Evolutionary conservation across 2,888 invertebrate species (phyloP).

Genomic region (Opisthograptis luteolata): DNA sequence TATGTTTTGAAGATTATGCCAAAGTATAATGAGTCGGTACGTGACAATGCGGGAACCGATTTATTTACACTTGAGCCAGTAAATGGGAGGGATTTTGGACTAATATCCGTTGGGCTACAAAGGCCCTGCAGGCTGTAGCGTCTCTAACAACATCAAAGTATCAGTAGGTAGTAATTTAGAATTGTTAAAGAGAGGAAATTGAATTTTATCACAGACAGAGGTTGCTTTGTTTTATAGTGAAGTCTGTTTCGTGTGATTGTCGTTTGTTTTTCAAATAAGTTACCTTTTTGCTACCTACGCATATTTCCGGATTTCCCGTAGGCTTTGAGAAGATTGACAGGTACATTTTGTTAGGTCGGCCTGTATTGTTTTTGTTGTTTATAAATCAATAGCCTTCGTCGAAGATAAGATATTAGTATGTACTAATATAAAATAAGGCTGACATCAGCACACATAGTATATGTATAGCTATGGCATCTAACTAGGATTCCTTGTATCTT

Average conservation of each 20-base stretch:
- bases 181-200: background rate
- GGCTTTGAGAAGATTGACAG: too few species aligned
- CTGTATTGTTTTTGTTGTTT: too few species aligned
- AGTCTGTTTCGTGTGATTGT: background rate
- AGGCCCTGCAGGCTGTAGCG: background rate
- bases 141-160: background rate
- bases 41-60: conserved; percentile 9
- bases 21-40: conserved; percentile 19
- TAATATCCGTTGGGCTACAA: background rate
- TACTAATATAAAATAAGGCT: too few species aligned
- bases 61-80: conserved; percentile 10
- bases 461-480: too few species aligned
- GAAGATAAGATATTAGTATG: too few species aligned
- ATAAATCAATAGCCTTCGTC: too few species aligned
- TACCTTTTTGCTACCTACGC: too few species aligned
- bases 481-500: too few species aligned
- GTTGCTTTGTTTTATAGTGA: background rate
- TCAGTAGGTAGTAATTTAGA: too few species aligned
- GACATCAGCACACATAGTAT: too few species aligned
- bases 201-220: background rate
- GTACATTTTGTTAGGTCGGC: too few species aligned
- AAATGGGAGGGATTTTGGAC: background rate
- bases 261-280: background rate
- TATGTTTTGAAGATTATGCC: conserved; percentile 42
- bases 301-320: too few species aligned